Conservation (phyloP, 2,888 invertebrate species). For the Drosophila percnosoma region DNA sequence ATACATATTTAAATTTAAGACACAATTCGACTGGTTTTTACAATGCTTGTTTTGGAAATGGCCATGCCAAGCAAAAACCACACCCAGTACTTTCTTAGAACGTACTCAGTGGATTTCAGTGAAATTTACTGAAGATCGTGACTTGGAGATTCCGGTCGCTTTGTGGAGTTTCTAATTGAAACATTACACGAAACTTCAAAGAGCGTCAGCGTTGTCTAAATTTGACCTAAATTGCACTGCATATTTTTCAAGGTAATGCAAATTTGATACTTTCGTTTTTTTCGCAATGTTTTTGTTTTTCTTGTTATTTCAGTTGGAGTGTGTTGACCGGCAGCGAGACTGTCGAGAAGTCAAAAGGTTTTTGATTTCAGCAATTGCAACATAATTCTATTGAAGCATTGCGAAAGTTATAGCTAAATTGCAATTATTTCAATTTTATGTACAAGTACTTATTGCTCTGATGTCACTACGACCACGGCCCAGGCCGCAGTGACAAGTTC, state of each 20-base stretch:
- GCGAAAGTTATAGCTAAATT: conserved; percentile 55
- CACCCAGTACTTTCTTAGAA: conserved; percentile 59
- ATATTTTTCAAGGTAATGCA: conserved; percentile 69
- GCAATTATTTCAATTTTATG: conserved; percentile 62
- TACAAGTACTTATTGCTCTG: conserved; percentile 11
- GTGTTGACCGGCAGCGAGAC: conserved; percentile 45
- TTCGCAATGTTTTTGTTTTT: conserved; percentile 27
- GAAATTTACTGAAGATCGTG: conserved; percentile 50
- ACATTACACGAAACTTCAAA: conserved; percentile 54
- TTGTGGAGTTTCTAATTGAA: conserved; percentile 67
- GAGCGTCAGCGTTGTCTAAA: conserved; percentile 46
- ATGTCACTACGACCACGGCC: conserved; percentile 17
- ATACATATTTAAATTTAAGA: conserved; percentile 20
- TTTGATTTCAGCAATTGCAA: conserved; percentile 59
- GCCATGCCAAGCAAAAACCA: conserved; percentile 33
- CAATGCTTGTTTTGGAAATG: conserved; percentile 47
- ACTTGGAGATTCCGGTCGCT: conserved; percentile 39
- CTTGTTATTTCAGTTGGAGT: conserved; percentile 26
- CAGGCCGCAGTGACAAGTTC: conserved; percentile 14
- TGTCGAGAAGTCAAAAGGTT: conserved; percentile 55
- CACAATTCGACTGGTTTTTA: conserved; percentile 53
- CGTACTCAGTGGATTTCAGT: conserved; percentile 35
- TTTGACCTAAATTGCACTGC: conserved; percentile 69
- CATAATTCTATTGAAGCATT: conserved; percentile 63
- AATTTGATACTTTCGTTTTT: conserved; percentile 75